Evolutionary conservation across 2,888 invertebrate species (phyloP).

Genomic region (Pristionchus fissidentatus): DNA sequence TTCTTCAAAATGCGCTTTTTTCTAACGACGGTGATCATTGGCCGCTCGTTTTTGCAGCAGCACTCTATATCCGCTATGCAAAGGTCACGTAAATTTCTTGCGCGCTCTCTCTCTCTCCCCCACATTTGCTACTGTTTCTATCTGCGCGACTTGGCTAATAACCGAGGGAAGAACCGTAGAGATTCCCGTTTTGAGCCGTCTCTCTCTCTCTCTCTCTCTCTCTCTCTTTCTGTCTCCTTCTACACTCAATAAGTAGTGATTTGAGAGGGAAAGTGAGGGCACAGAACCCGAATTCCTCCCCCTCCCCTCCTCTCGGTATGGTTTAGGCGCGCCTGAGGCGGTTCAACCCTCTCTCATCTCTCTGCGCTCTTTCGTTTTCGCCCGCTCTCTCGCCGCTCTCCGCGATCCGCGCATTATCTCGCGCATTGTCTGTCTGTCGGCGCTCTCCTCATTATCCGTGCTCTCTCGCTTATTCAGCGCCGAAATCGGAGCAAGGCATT

Average conservation of each 20-base stretch:
- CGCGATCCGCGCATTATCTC: background rate
- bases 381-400: background rate
- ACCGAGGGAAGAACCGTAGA: background rate
- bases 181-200: conserved; percentile 3
- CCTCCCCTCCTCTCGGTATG: no score
- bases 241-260: background rate
- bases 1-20: no score
- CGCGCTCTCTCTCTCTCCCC: background rate
- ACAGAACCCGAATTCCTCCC: conserved; percentile 30
- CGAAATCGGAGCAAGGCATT: background rate
- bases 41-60: no score
- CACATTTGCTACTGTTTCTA: background rate
- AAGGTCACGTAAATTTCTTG: background rate
- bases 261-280: background rate
- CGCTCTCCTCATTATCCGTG: background rate
- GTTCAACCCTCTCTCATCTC: conserved; percentile 8
- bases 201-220: conserved; percentile 5
- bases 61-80: no score
- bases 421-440: background rate
- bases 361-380: background rate
- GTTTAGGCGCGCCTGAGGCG: conserved; percentile 24
- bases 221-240: conserved; percentile 5
- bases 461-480: background rate
- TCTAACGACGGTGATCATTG: no score
- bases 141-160: background rate